Conservation (phyloP, 2,797 vertebrate genomes). For the Etheostoma nigrum region DNA sequence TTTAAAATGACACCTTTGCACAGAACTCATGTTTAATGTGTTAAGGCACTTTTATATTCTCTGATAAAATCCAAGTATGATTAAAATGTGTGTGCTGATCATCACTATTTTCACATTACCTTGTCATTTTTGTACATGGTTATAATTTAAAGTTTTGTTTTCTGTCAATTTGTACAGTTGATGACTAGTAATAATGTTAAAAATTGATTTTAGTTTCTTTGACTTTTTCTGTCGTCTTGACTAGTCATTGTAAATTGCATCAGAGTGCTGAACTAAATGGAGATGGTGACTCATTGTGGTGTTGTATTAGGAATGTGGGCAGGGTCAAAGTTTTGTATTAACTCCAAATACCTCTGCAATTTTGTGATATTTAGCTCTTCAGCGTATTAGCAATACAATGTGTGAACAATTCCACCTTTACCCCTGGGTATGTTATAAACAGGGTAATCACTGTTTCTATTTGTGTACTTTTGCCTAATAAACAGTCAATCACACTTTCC, state of each 20-base stretch:
- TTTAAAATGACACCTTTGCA: constrained; percentile 28
- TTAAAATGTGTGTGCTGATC: background rate
- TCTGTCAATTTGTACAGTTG: constrained; percentile 27
- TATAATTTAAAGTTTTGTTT: constrained; percentile 28
- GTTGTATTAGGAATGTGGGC: constrained; percentile 68
- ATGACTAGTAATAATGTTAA: constrained; percentile 20
- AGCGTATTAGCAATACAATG: constrained; percentile 31
- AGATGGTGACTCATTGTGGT: constrained; percentile 72
- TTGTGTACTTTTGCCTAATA: constrained; percentile 27
- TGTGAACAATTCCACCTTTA: constrained; percentile 26
- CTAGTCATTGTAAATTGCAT: constrained; percentile 24
- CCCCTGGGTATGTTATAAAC: background rate
- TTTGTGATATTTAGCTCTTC: constrained; percentile 18
- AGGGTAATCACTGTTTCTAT: constrained; percentile 13
- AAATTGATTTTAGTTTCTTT: constrained; percentile 13
- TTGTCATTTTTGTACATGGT: constrained; percentile 34
- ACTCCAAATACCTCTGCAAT: constrained; percentile 31
- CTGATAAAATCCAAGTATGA: constrained; percentile 33
- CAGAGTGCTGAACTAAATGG: constrained; percentile 34
- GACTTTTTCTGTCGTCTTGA: constrained; percentile 4
- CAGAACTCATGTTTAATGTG: constrained; percentile 12
- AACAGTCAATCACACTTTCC: background rate
- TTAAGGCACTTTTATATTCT: constrained; percentile 29
- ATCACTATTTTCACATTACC: constrained; percentile 6
- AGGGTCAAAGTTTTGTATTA: constrained; percentile 52